Percentiles rank a stretch among this genome's conserved stretches.
Conservation (phyloP, 2,113 vertebrate species). For the Trematocara stigmaticum region DNA sequence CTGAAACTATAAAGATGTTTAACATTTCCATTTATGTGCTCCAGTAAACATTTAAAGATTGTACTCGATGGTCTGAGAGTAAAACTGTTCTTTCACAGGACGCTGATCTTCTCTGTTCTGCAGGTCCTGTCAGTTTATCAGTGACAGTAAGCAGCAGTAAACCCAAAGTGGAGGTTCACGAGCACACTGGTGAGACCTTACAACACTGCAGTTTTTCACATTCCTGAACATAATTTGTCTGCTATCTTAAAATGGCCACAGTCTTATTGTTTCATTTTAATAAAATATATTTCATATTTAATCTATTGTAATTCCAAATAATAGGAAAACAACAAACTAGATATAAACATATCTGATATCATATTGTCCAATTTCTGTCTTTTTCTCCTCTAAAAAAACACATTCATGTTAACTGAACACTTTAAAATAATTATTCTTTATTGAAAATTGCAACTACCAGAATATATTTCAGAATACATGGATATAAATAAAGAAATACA, state of each 20-base stretch:
- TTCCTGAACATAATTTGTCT: background rate
- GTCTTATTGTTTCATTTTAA: background rate
- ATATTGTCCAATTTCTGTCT: background rate
- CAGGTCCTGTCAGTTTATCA: slow-evolving; percentile 52
- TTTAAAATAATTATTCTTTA: background rate
- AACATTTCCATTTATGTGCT: background rate
- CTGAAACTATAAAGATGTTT: background rate
- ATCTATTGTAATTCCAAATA: background rate
- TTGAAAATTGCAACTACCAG: background rate
- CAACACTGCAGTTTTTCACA: background rate
- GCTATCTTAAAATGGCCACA: background rate
- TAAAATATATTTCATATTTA: background rate
- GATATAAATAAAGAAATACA: background rate
- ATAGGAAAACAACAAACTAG: background rate
- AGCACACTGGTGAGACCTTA: slow-evolving; percentile 65
- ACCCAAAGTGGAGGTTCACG: slow-evolving; percentile 66
- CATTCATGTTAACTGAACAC: background rate
- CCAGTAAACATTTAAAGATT: background rate
- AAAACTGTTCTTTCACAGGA: background rate
- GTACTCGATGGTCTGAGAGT: background rate
- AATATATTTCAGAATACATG: background rate
- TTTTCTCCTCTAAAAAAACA: background rate
- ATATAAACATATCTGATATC: background rate
- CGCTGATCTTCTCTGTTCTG: background rate
- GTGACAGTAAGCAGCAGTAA: slow-evolving; percentile 68